Conservation (phyloP, 2,113 vertebrate species). For the Polypterus bichir region DNA sequence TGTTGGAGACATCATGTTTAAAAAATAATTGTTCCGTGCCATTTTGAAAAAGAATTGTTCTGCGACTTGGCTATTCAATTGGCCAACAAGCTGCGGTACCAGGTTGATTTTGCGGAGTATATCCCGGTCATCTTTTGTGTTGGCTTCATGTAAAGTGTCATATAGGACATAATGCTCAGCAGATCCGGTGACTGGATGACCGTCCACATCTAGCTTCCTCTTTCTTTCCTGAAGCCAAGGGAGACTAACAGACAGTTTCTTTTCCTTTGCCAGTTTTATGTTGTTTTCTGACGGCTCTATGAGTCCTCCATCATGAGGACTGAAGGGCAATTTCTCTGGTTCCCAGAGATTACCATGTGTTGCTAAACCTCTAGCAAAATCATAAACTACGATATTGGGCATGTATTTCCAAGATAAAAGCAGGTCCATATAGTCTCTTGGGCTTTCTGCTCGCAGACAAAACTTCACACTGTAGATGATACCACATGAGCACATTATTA, state of each 20-base stretch:
- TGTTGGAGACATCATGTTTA: conserved; percentile 9
- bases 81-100: conserved; percentile 9
- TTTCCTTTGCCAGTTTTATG: background rate
- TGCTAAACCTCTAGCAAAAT: too few relatives aligned
- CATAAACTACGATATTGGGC: too few relatives aligned
- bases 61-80: conserved; percentile 6
- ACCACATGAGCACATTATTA: too few relatives aligned
- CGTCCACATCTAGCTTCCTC: background rate
- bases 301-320: background rate
- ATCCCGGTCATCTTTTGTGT: conserved; percentile 13
- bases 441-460: too few relatives aligned
- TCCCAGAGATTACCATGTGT: too few relatives aligned
- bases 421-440: too few relatives aligned
- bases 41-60: conserved; percentile 16
- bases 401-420: too few relatives aligned
- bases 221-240: conserved; percentile 10
- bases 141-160: conserved; percentile 13
- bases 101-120: conserved; percentile 7
- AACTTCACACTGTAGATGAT: too few relatives aligned
- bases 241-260: conserved; percentile 6
- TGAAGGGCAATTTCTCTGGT: background rate
- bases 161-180: conserved; percentile 15
- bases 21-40: conserved; percentile 16
- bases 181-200: conserved; percentile 15
- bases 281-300: background rate